Conservation (phyloP, 2,113 vertebrate genomes). For the Leptodactylus fuscus region DNA sequence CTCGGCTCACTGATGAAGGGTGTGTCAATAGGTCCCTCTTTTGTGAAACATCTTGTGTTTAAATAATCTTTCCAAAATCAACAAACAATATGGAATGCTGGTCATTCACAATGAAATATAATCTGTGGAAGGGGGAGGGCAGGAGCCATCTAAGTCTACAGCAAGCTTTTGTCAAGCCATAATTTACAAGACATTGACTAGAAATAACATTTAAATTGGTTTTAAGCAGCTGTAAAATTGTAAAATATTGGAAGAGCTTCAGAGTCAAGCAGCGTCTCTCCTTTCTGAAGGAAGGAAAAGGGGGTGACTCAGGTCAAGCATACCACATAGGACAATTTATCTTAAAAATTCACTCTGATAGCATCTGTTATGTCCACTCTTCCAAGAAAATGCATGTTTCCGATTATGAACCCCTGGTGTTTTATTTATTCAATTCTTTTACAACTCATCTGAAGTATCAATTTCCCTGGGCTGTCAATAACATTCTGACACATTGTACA, state of each 20-base stretch:
- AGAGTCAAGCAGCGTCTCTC: slow-evolving; percentile 53
- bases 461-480: slow-evolving; percentile 46
- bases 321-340: slow-evolving; percentile 59
- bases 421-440: slow-evolving; percentile 43
- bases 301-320: slow-evolving; percentile 58
- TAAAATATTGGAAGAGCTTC: slow-evolving; percentile 58
- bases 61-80: slow-evolving; percentile 60
- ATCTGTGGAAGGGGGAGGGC: slow-evolving; percentile 56
- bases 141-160: slow-evolving; percentile 61
- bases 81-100: slow-evolving; percentile 60
- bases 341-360: slow-evolving; percentile 53
- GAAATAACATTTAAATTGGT: slow-evolving; percentile 61
- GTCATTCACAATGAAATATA: slow-evolving; percentile 61
- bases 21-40: slow-evolving; percentile 57
- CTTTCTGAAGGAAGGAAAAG: slow-evolving; percentile 51
- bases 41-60: slow-evolving; percentile 60
- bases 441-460: slow-evolving; percentile 38
- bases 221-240: slow-evolving; percentile 61
- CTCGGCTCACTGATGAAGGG: slow-evolving; percentile 54
- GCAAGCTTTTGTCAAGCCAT: slow-evolving; percentile 59
- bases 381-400: slow-evolving; percentile 54
- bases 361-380: slow-evolving; percentile 56
- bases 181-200: slow-evolving; percentile 61
- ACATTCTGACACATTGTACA: slow-evolving; percentile 12
- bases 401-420: slow-evolving; percentile 34